These are phyloP conservation scores for Rhegmatorhina hoffmannsi DNA, from an alignment of 2,113 vertebrate species.

Conservation along the genomic window DNA sequence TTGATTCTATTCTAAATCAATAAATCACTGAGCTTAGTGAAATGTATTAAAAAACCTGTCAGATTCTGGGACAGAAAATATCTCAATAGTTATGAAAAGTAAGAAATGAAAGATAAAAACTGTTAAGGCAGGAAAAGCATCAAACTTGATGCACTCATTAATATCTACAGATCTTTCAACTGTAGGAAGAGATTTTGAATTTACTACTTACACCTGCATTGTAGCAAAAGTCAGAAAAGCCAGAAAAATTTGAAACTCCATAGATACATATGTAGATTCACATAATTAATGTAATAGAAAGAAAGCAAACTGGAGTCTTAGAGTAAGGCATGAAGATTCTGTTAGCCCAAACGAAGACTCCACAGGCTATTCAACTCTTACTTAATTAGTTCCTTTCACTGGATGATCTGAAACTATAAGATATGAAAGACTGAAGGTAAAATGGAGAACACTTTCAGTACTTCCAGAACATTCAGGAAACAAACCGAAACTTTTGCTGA, in stretches of 20 bases:
- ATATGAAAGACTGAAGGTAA: not conserved
- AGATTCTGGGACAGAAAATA: not conserved
- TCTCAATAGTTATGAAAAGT: not conserved
- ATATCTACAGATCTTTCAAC: not conserved
- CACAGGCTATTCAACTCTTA: not conserved
- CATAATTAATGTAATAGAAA: not conserved
- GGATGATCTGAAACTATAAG: not conserved
- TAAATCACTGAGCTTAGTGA: not conserved
- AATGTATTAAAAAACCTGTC: not conserved
- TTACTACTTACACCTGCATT: not conserved
- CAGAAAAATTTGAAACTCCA: not conserved
- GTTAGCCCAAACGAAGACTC: not conserved
- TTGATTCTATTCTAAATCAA: not conserved
- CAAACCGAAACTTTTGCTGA: not conserved
- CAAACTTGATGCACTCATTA: not conserved
- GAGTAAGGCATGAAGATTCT: fast-evolving
- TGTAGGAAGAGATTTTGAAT: not conserved
- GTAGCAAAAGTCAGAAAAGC: not conserved
- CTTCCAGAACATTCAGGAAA: not conserved
- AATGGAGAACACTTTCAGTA: not conserved
- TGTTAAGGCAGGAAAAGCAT: not conserved
- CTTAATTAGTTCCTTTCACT: not conserved
- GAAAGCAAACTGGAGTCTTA: not conserved
- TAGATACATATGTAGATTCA: not conserved
- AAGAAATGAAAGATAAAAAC: not conserved